phyloP scores from a whole-genome alignment of 2,113 vertebrate genomes.

The Cynoglossus semilaevis region DNA sequence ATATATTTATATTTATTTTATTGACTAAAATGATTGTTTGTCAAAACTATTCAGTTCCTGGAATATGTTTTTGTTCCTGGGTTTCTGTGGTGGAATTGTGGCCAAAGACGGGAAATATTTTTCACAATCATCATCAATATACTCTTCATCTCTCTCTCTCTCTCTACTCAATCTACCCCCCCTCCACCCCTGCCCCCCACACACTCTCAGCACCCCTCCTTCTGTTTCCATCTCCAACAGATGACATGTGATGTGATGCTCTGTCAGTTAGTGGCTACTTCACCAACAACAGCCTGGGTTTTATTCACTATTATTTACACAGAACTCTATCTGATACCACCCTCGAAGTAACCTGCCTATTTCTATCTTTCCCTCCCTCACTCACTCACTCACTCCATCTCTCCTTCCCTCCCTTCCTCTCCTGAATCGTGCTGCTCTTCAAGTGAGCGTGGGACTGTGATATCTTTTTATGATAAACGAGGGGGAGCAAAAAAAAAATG shows the following conservation, averaged over 20 bases:
- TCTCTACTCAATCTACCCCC: background rate
- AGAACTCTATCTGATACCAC: conserved; percentile 58
- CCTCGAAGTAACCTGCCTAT: conserved; percentile 58
- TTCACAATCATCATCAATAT: no score
- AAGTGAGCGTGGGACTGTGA: conserved; percentile 75
- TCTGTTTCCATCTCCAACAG: conserved; percentile 9
- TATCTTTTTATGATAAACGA: conserved; percentile 78
- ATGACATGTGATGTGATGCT: conserved; percentile 40
- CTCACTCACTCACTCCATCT: conserved; percentile 1
- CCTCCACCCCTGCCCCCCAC: conserved; percentile 3
- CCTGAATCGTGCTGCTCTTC: conserved; percentile 70
- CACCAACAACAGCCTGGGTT: background rate
- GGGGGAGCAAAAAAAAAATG: conserved; percentile 71
- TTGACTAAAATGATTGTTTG: no score
- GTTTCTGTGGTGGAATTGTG: no score
- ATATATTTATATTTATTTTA: no score
- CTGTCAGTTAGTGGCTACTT: background rate
- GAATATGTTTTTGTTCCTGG: no score
- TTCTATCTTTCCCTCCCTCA: conserved; percentile 45
- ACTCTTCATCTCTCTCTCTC: background rate
- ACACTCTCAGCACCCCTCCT: conserved; percentile 11
- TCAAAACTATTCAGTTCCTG: no score
- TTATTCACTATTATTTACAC: conserved; percentile 6
- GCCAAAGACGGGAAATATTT: no score
- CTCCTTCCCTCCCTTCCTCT: conserved; percentile 47